phyloP scores from a whole-genome alignment of 2,888 invertebrate genomes.

The Xestoiulus laeticollis region DNA sequence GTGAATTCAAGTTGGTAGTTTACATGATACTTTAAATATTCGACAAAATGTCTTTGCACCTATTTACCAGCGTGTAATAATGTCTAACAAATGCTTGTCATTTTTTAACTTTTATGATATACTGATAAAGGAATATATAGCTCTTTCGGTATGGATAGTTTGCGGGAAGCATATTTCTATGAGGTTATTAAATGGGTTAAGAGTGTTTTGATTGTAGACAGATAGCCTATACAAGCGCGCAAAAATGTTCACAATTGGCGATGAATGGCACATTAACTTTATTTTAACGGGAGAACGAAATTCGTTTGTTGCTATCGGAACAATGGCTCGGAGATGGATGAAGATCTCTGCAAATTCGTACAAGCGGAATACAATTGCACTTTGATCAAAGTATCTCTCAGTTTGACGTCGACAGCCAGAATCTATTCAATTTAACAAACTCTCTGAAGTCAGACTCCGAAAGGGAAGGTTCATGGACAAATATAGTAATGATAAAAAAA shows the following conservation, averaged over 20 bases:
- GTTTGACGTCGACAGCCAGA: not conserved
- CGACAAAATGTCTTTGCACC: not conserved
- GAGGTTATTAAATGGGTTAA: not conserved
- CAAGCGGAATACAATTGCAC: constrained; percentile 9
- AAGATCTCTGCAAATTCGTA: not conserved
- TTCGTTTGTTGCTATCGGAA: constrained; percentile 9
- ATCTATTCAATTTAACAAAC: constrained; percentile 9
- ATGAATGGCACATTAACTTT: constrained; percentile 9
- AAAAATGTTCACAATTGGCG: not conserved
- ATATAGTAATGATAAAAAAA: constrained; percentile 1
- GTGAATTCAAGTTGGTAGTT: not conserved
- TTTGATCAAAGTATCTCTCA: not conserved
- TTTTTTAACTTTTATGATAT: not conserved
- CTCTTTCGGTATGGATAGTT: not conserved
- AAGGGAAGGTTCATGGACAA: not conserved
- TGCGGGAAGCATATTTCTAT: not conserved
- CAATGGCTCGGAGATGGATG: not conserved
- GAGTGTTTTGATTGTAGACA: not conserved
- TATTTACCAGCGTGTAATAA: not conserved
- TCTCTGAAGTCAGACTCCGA: not conserved
- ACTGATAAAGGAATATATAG: not conserved
- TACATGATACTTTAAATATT: not conserved
- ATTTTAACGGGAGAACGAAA: constrained; percentile 9
- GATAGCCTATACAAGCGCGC: not conserved
- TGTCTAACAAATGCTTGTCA: not conserved